Percentiles rank a stretch among this genome's conserved stretches.
Evolutionary conservation across 2,888 invertebrate genomes (phyloP).

Genomic region (Gastracanthus pulcherrimus): DNA sequence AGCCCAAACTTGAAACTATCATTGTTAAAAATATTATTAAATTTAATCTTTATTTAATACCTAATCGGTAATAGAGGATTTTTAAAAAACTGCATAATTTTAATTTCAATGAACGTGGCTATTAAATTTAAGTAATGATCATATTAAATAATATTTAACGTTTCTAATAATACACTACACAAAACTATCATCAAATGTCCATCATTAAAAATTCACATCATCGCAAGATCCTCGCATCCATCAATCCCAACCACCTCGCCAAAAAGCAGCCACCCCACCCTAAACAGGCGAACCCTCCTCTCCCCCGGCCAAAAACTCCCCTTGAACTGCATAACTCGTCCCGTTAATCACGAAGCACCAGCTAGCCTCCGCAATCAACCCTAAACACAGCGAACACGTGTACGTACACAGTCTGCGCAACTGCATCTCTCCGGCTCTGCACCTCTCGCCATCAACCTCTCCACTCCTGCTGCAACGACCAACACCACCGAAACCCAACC

Average conservation of each 20-base stretch:
- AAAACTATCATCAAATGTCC: not conserved
- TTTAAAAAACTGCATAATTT: too few species aligned
- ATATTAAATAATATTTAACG: too few species aligned
- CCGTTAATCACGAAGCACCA: not conserved
- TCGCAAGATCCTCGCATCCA: not conserved
- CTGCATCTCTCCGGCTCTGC: not conserved
- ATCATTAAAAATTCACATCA: not conserved
- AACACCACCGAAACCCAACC: not conserved
- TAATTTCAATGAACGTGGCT: too few species aligned
- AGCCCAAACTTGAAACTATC: too few species aligned
- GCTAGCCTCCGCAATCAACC: not conserved
- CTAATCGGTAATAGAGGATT: too few species aligned
- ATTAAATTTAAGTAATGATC: too few species aligned
- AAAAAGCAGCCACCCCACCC: not conserved
- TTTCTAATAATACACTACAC: not conserved
- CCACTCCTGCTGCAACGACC: not conserved
- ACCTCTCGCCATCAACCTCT: not conserved
- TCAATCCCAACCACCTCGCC: not conserved
- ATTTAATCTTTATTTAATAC: too few species aligned
- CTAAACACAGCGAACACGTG: not conserved
- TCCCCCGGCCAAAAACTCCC: too few species aligned
- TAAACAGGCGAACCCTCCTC: not conserved
- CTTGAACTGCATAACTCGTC: not conserved
- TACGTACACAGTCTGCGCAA: too few species aligned
- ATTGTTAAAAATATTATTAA: too few species aligned